Conservation (phyloP, 2,888 invertebrate species). For the Colostygia pectinataria region DNA sequence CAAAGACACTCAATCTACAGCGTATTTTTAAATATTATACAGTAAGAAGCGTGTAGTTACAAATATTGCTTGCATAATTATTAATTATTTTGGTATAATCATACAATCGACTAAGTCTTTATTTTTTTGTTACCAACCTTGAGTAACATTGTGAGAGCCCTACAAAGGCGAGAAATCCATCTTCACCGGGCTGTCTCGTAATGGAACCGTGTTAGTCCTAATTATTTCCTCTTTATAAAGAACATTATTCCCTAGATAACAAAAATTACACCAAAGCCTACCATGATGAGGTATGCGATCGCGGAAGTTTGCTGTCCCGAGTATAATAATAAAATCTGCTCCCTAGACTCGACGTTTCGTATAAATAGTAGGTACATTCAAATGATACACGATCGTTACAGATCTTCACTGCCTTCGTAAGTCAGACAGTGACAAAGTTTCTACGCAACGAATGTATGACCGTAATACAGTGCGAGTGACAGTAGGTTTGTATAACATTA, state of each 20-base stretch:
- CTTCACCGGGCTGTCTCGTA: not conserved
- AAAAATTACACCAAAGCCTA: slow-evolving; percentile 34
- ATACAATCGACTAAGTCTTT: slow-evolving; percentile 24
- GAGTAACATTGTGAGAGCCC: slow-evolving; percentile 12
- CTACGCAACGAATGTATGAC: slow-evolving; percentile 35
- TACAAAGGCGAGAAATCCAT: not conserved
- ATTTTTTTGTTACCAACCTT: slow-evolving; percentile 5
- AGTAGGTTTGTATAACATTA: too few relatives aligned
- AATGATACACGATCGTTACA: too few relatives aligned
- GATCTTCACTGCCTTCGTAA: slow-evolving; percentile 55
- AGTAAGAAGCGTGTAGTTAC: not conserved
- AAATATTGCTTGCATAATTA: not conserved
- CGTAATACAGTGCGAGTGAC: too few relatives aligned
- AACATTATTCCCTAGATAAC: slow-evolving; percentile 2
- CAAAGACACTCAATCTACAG: not conserved
- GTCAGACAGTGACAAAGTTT: slow-evolving; percentile 52
- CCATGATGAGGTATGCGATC: slow-evolving; percentile 41
- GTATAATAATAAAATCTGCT: too few relatives aligned
- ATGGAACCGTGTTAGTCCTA: not conserved
- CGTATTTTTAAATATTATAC: not conserved
- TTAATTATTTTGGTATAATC: slow-evolving; percentile 9
- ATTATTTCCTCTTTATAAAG: not conserved
- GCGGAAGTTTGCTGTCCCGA: too few relatives aligned
- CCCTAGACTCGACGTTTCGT: too few relatives aligned
- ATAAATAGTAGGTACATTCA: too few relatives aligned